Evolutionary conservation across 1,140 invertebrate genomes (phyloP).

Genomic region (Delia radicum): DNA sequence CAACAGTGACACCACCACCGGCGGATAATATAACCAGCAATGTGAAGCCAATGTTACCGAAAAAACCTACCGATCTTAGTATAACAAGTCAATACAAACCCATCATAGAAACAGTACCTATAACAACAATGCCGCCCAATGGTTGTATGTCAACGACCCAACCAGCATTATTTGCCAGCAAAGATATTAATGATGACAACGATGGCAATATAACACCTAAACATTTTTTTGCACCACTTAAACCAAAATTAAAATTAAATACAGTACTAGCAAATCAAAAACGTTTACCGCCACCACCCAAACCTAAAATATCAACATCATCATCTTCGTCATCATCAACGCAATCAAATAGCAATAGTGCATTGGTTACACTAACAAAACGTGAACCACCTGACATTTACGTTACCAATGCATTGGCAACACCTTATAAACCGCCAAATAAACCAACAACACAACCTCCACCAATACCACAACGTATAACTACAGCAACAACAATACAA

Average conservation of each 20-base stretch:
- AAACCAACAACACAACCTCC: conserved; percentile 29
- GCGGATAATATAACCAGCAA: neutral
- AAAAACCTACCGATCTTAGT: neutral
- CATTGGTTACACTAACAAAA: conserved; percentile 37
- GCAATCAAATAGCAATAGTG: too few relatives aligned
- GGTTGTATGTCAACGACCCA: conserved; percentile 29
- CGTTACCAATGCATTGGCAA: conserved; percentile 48
- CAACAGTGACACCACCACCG: neutral
- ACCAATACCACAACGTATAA: conserved; percentile 31
- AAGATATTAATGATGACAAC: neutral
- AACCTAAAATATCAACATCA: conserved; percentile 29
- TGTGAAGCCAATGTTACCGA: neutral
- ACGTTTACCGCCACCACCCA: conserved; percentile 28
- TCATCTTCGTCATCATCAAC: too few relatives aligned
- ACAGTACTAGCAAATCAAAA: conserved; percentile 46
- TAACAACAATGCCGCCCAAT: conserved; percentile 38
- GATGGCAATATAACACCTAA: conserved; percentile 30
- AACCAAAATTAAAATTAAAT: conserved; percentile 50
- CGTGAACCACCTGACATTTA: conserved; percentile 50
- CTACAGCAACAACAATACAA: neutral
- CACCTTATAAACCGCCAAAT: conserved; percentile 41
- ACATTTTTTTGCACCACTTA: conserved; percentile 53
- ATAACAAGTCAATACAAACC: neutral
- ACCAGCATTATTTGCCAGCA: neutral
- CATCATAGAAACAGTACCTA: conserved; percentile 46